Percentiles rank a stretch among this genome's conserved stretches.
Evolutionary conservation across 2,113 vertebrate genomes (phyloP).

Genomic region (Corythoichthys intestinalis): DNA sequence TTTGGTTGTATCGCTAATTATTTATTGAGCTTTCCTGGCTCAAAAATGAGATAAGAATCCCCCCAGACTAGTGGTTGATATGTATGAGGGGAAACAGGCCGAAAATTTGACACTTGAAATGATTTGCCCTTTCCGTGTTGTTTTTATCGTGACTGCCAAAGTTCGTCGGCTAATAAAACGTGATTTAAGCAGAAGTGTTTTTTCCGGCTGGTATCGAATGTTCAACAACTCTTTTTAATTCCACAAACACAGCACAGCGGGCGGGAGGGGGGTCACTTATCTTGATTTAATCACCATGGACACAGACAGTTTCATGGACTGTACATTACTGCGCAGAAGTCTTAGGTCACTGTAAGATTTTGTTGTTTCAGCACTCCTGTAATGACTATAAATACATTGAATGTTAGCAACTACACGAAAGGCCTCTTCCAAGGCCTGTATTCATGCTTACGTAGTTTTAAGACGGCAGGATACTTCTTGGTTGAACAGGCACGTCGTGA

Average conservation of each 20-base stretch:
- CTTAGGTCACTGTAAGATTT: background rate
- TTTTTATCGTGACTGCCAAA: slow-evolving; percentile 19
- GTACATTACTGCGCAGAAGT: background rate
- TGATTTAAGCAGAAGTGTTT: slow-evolving; percentile 9
- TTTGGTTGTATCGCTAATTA: slow-evolving; percentile 55
- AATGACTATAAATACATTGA: background rate
- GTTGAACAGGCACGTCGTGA: background rate
- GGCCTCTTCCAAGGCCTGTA: background rate
- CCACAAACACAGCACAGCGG: background rate
- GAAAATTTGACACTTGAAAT: slow-evolving; percentile 21
- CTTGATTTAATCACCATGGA: slow-evolving; percentile 1
- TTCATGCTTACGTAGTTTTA: background rate
- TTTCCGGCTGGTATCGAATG: background rate
- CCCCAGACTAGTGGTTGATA: slow-evolving; percentile 38
- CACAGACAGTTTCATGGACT: slow-evolving; percentile 1
- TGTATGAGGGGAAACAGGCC: slow-evolving; percentile 27
- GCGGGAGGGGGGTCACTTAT: background rate
- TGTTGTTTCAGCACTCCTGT: background rate
- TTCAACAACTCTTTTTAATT: background rate
- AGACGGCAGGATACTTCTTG: background rate
- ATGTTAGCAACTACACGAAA: background rate
- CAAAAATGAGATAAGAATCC: slow-evolving; percentile 18
- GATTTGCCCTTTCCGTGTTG: slow-evolving; percentile 20
- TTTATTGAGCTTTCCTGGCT: slow-evolving; percentile 52
- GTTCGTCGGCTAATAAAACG: slow-evolving; percentile 12